phyloP scores from a whole-genome alignment of 2,888 invertebrate genomes.

The Deilephila porcellus region DNA sequence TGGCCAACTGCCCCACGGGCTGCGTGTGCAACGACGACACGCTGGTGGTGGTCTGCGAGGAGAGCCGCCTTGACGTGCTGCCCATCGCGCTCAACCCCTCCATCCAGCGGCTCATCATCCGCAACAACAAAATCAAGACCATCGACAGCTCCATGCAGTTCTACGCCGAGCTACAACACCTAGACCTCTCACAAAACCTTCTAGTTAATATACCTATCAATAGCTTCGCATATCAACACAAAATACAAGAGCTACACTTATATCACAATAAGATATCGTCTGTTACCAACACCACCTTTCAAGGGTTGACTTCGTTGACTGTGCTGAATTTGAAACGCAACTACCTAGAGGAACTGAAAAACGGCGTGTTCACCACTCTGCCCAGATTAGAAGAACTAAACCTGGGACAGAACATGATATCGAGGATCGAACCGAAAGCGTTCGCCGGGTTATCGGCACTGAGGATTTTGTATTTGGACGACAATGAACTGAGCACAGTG shows the following conservation, averaged over 20 bases:
- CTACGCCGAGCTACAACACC: constrained; percentile 93
- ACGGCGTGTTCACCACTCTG: constrained; percentile 89
- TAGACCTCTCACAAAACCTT: constrained; percentile 93
- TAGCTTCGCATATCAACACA: constrained; percentile 92
- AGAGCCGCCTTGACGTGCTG: constrained; percentile 93
- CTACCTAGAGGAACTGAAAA: constrained; percentile 91
- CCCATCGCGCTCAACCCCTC: constrained; percentile 96
- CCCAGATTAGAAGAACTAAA: constrained; percentile 93
- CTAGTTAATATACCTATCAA: constrained; percentile 91
- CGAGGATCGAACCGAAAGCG: constrained; percentile 90
- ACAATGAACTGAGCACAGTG: constrained; percentile 91
- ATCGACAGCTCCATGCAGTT: constrained; percentile 96
- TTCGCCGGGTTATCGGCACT: constrained; percentile 91
- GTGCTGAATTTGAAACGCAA: constrained; percentile 93
- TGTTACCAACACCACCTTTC: constrained; percentile 91
- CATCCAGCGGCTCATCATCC: constrained; percentile 92
- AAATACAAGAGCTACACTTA: constrained; percentile 92
- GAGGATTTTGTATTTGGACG: constrained; percentile 92
- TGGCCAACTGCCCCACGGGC: constrained; percentile 93
- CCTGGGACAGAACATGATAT: constrained; percentile 93
- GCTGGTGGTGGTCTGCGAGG: constrained; percentile 93
- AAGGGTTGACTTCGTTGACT: constrained; percentile 90
- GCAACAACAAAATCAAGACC: constrained; percentile 94
- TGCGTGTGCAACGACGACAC: constrained; percentile 96
- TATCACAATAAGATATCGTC: constrained; percentile 94